These are phyloP conservation scores for Amphipyra berbera DNA, from an alignment of 2,888 invertebrate genomes.

Conservation along the genomic window DNA sequence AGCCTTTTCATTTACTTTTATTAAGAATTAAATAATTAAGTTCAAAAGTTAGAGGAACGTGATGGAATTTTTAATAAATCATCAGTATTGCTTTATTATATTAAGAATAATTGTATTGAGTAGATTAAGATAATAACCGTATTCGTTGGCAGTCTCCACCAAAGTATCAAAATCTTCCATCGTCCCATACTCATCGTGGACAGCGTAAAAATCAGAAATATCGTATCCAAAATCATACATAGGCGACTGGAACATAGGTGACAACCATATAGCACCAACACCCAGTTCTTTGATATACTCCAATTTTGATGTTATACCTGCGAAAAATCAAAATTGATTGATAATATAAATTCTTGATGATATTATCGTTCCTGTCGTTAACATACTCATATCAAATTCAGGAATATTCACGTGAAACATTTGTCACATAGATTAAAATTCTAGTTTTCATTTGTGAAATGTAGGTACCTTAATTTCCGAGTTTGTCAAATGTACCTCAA, in stretches of 20 bases:
- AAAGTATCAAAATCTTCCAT: conserved; percentile 92
- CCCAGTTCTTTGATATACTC: conserved; percentile 92
- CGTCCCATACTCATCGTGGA: conserved; percentile 93
- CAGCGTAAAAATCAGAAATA: conserved; percentile 92
- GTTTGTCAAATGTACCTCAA: conserved; percentile 20
- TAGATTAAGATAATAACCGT: conserved; percentile 76
- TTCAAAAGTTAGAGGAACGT: too few relatives aligned
- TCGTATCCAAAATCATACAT: conserved; percentile 96
- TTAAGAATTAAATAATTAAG: too few relatives aligned
- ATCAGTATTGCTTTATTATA: too few relatives aligned
- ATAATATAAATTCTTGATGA: conserved; percentile 21
- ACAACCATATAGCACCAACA: conserved; percentile 93
- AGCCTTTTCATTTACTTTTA: too few relatives aligned
- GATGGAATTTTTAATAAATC: too few relatives aligned
- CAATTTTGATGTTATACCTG: conserved; percentile 91
- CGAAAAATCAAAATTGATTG: conserved; percentile 5
- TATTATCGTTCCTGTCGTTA: conserved; percentile 14
- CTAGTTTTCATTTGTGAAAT: conserved; percentile 26
- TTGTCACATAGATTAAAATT: conserved; percentile 19
- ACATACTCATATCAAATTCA: conserved; percentile 1
- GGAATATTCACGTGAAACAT: conserved; percentile 18
- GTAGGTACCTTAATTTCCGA: conserved; percentile 8
- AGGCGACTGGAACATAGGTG: conserved; percentile 93
- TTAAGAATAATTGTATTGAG: too few relatives aligned
- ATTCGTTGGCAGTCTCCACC: conserved; percentile 82